A percentile compares a stretch with the other conserved stretches of the same genome.
Conservation (phyloP, 2,797 vertebrate species). For the Sebastes itinus region DNA sequence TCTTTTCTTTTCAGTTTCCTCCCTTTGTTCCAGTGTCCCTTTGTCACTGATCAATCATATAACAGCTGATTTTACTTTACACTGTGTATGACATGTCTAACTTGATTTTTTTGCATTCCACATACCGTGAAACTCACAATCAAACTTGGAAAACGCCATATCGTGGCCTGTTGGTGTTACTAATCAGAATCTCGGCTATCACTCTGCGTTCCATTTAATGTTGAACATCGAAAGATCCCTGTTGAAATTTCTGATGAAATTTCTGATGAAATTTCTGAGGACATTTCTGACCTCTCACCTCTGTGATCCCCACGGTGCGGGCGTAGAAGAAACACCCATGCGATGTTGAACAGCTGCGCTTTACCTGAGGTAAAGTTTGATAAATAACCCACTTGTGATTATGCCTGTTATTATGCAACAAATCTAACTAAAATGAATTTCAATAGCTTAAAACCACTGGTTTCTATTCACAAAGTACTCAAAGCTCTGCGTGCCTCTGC, state of each 20-base stretch:
- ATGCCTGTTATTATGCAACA: not conserved
- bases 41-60: not conserved
- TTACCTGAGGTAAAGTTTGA: slow-evolving; percentile 1
- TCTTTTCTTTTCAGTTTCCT: not conserved
- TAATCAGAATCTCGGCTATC: not conserved
- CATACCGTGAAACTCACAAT: not conserved
- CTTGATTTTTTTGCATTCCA: not conserved
- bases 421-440: not conserved
- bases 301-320: slow-evolving; percentile 15
- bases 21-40: not conserved
- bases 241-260: slow-evolving; percentile 18
- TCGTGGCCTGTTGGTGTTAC: not conserved
- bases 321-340: slow-evolving; percentile 14
- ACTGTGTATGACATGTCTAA: not conserved
- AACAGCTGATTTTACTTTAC: not conserved
- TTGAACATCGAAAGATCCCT: not conserved
- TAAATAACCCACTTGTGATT: slow-evolving; percentile 1
- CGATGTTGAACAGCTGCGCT: slow-evolving; percentile 30
- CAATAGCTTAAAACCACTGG: not conserved
- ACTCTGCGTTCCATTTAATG: not conserved
- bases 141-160: not conserved
- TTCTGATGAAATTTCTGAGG: too few species aligned
- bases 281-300: slow-evolving; percentile 27
- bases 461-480: not conserved
- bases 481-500: not conserved